These are phyloP conservation scores for Lamellibrachia columna DNA, from an alignment of 2,888 invertebrate genomes.

Conservation along the genomic window DNA sequence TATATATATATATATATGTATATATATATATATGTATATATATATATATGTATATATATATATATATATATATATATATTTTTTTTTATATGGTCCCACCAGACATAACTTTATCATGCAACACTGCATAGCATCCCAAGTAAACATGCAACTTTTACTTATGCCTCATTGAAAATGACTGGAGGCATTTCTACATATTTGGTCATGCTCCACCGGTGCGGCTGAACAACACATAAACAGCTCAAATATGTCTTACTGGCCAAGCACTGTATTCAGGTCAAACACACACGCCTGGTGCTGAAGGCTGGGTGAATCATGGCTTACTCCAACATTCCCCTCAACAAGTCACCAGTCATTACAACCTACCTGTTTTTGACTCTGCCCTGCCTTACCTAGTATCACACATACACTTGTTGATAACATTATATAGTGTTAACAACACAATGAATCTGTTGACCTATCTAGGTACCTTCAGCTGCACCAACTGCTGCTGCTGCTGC, in stretches of 20 bases:
- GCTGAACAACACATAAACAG: neutral
- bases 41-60: no score
- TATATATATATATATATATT: no score
- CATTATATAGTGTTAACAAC: neutral
- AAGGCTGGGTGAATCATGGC: neutral
- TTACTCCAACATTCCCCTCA: neutral
- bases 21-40: no score
- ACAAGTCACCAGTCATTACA: neutral
- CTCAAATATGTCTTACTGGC: neutral
- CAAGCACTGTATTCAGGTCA: neutral
- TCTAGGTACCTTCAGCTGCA: neutral
- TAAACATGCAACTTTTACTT: neutral
- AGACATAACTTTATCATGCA: neutral
- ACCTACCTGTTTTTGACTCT: neutral
- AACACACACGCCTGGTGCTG: neutral
- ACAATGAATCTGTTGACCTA: neutral
- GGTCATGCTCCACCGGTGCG: neutral
- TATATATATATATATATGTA: no score
- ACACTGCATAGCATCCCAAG: neutral
- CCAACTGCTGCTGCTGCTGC: neutral
- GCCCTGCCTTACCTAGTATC: neutral
- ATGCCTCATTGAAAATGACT: neutral
- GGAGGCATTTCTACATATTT: neutral
- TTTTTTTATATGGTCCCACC: neutral
- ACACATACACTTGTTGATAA: neutral